Percentiles rank a stretch among this genome's conserved stretches.
Conservation (phyloP, 2,797 vertebrate species). For the Lacerta agilis region DNA sequence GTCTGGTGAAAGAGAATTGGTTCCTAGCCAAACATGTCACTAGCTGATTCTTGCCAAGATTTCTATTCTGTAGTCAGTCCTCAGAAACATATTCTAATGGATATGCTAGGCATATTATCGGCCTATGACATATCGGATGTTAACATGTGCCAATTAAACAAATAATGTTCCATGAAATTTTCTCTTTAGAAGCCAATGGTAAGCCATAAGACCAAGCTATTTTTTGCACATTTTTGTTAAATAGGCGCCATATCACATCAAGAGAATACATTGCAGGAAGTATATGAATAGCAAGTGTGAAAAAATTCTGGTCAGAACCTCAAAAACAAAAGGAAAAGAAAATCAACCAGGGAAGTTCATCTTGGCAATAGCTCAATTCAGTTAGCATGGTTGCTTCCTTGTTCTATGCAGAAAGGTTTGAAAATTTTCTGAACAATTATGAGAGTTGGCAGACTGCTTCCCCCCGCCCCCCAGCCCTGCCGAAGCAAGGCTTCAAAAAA, state of each 20-base stretch:
- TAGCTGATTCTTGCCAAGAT: background rate
- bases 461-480: background rate
- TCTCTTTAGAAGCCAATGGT: background rate
- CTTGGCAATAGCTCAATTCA: background rate
- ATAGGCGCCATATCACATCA: background rate
- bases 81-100: background rate
- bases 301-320: background rate
- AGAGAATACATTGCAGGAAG: background rate
- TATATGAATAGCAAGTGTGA: background rate
- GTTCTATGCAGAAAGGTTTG: background rate
- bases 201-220: background rate
- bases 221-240: background rate
- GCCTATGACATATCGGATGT: background rate
- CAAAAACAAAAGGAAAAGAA: background rate
- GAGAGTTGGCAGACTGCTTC: background rate
- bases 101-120: background rate
- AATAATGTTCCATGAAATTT: background rate
- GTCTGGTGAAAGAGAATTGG: background rate
- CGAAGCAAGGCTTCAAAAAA: conserved; percentile 27
- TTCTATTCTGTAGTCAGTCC: background rate
- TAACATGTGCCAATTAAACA: background rate
- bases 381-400: background rate
- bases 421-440: background rate
- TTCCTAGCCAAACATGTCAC: background rate
- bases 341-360: background rate